phyloP scores from a whole-genome alignment of 2,888 invertebrate species.

The Ptychoptera albimana region DNA sequence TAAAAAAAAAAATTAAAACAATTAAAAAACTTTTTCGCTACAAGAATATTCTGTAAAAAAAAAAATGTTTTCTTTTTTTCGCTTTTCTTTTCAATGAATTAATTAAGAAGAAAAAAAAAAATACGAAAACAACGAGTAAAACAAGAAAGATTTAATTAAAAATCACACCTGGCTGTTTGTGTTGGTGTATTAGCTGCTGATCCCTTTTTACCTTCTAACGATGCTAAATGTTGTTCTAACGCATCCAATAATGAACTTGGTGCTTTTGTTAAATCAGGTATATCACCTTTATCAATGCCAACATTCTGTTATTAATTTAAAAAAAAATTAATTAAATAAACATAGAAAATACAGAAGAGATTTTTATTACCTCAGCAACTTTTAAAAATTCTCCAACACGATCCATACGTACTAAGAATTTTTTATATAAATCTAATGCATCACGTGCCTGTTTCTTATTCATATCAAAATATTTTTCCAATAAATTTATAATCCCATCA shows the following conservation, averaged over 20 bases:
- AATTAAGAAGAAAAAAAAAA: conserved; percentile 3
- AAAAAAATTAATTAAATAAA: neutral
- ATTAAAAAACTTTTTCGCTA: too few relatives aligned
- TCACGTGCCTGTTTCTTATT: conserved; percentile 98
- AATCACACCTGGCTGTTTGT: conserved; percentile 57
- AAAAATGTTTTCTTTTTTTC: too few relatives aligned
- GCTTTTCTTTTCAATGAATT: neutral
- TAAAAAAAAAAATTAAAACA: too few relatives aligned
- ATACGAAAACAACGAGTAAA: conserved; percentile 5
- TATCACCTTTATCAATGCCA: conserved; percentile 96
- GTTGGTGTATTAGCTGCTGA: conserved; percentile 76
- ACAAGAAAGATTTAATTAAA: neutral
- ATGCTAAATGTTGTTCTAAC: conserved; percentile 85
- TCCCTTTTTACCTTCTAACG: conserved; percentile 84
- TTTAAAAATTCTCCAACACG: conserved; percentile 95
- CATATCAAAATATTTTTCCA: conserved; percentile 99
- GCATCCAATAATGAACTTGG: conserved; percentile 95
- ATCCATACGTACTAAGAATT: conserved; percentile 97
- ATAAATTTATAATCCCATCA: conserved; percentile 95
- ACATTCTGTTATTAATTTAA: conserved; percentile 46
- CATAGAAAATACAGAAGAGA: neutral
- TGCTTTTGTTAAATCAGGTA: conserved; percentile 95
- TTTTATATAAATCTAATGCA: conserved; percentile 95
- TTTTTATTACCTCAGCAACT: conserved; percentile 52
- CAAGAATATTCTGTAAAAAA: too few relatives aligned